Evolutionary conservation across 1,140 invertebrate species (phyloP), one percentile per base, ranked within the genome.

Genomic region (Hermetia illucens): DNA sequence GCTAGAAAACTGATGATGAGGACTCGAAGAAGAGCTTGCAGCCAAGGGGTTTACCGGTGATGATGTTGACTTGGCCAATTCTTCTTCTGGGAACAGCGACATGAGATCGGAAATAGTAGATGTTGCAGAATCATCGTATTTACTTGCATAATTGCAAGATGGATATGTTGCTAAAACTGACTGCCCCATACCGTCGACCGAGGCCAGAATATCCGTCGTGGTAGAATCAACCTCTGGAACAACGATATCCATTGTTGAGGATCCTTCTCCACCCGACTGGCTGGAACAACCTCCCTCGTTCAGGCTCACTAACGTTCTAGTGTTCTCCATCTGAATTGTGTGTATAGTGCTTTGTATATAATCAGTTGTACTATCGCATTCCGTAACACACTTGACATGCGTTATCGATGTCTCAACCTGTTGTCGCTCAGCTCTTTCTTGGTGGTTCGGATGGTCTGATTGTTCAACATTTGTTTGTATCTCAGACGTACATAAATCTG

Each of bases 51-150:
- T n/a, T n/a, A n/a, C n/a, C n/a, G n/a, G n/a, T n/a, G n/a, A n/a
- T 2, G 32, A 21, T n/a, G 25, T 5, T 10, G 18, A 32, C 12
- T 42, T 38, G 22, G 6, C 21, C 12, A 33, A 19, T 22, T 41
- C 37, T 17, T 44, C 44, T 17, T 42, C 41, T n/a, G n/a, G n/a
- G 17, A 49, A 42, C 36, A 49, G 41, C 21, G 47, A 42, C 9
- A 49, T 44, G 19, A 49, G 41, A 43, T 49, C 47, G 0, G 47
- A 34, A 29, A 13, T 29, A 29, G 27, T 13, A 13, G 27, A 3
- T 29, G 27, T 29, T 3, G 27, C 27, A 3, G 27, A 13, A 9
- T 9, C 16, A 8, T 9, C 16, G 3, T n/a, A n/a, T n/a, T n/a
- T 12, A 3, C 12, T 5, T 33, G 12, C 9, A 33, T 17, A 16